Percentiles rank a stretch among this genome's conserved stretches.
These are phyloP conservation scores for Leptopilina syphax DNA, from an alignment of 2,888 invertebrate genomes.

Conservation along the genomic window DNA sequence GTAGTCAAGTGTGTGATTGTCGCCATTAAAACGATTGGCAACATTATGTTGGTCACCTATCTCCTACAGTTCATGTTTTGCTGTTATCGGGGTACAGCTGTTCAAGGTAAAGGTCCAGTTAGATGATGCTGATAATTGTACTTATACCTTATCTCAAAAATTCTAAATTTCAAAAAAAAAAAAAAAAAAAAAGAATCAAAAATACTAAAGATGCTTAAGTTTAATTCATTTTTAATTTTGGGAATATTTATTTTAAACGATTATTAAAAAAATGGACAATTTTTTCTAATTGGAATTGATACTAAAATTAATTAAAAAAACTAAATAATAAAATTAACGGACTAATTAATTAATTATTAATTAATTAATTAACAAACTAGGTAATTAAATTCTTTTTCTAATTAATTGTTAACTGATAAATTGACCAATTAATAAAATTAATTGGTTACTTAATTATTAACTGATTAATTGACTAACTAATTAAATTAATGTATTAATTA, in stretches of 20 bases:
- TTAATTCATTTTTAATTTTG: not conserved
- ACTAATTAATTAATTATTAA: too few relatives aligned
- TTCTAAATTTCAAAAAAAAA: not conserved
- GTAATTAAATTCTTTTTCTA: too few relatives aligned
- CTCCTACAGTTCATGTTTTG: constrained; percentile 99
- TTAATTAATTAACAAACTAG: too few relatives aligned
- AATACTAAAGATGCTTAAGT: not conserved
- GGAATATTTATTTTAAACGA: not conserved
- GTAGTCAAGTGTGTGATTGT: constrained; percentile 99
- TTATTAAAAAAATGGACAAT: not conserved
- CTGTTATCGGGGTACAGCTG: constrained; percentile 99
- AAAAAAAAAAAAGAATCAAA: constrained; percentile 18
- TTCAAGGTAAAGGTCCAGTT: constrained; percentile 90
- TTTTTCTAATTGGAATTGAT: too few relatives aligned
- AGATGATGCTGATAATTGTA: constrained; percentile 24
- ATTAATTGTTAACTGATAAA: too few relatives aligned
- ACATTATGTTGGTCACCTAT: constrained; percentile 99
- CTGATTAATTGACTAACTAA: too few relatives aligned
- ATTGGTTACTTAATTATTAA: too few relatives aligned
- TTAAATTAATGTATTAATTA: too few relatives aligned
- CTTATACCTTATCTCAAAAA: constrained; percentile 6
- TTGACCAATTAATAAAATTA: too few relatives aligned
- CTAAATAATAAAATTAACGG: too few relatives aligned
- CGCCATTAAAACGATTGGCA: constrained; percentile 99
- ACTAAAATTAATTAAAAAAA: too few relatives aligned